Conservation (phyloP, 2,797 vertebrate species). For the Pitangus sulphuratus region DNA sequence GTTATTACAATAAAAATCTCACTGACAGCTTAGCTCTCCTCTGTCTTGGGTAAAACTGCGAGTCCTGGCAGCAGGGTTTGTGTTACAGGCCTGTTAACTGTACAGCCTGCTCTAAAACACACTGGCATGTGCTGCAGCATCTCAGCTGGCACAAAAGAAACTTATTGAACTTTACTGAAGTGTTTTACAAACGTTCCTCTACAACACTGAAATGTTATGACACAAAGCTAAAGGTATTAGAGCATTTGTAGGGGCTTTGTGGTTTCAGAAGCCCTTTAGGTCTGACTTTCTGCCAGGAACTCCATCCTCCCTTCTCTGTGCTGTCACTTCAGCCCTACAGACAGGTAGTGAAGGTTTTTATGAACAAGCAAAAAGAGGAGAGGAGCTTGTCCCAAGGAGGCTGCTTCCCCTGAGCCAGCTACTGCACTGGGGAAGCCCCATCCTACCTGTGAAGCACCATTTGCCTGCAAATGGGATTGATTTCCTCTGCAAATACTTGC, state of each 20-base stretch:
- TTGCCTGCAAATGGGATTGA: background rate
- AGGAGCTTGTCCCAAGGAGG: background rate
- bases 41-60: background rate
- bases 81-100: background rate
- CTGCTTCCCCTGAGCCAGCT: background rate
- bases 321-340: background rate
- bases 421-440: accelerated
- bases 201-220: background rate
- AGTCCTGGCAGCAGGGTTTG: background rate
- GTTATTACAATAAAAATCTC: background rate
- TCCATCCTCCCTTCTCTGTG: background rate
- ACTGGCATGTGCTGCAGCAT: accelerated
- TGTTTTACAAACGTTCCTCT: background rate
- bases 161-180: background rate
- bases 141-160: background rate
- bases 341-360: background rate
- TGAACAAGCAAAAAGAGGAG: background rate
- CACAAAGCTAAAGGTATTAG: background rate
- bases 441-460: background rate
- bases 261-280: background rate
- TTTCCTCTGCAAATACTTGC: background rate
- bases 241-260: accelerated
- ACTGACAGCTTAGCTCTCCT: background rate
- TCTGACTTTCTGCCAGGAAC: background rate
- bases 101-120: background rate